Conservation (phyloP, 2,113 vertebrate species). For the Microcebus griseorufus region DNA sequence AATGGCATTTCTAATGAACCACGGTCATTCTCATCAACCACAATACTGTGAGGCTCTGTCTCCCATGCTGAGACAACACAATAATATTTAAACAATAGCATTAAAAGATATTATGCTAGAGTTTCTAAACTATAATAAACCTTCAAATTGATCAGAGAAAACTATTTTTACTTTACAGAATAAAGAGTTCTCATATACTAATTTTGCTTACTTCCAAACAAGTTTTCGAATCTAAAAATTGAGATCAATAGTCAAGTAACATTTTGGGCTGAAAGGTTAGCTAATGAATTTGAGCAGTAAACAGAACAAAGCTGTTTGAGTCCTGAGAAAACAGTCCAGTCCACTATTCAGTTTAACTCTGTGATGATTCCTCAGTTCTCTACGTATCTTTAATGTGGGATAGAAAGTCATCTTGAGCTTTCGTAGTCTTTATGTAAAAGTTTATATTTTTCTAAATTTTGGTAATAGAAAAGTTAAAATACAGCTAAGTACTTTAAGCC, state of each 20-base stretch:
- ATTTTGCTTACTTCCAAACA: slow-evolving; percentile 16
- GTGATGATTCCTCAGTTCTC: background rate
- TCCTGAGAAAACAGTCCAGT: background rate
- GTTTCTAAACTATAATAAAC: background rate
- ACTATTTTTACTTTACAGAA: background rate
- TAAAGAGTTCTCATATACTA: background rate
- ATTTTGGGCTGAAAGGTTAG: background rate
- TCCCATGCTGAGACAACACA: background rate
- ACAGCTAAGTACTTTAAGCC: background rate
- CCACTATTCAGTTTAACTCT: background rate
- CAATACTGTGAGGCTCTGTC: background rate
- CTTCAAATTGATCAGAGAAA: background rate
- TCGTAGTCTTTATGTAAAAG: background rate
- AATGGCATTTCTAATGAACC: background rate
- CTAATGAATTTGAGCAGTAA: background rate
- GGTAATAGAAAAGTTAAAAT: background rate
- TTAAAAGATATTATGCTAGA: background rate
- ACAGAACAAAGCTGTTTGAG: background rate
- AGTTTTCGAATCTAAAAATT: background rate
- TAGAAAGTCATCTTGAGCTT: background rate
- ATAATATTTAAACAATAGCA: background rate
- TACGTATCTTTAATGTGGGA: background rate
- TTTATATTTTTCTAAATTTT: background rate
- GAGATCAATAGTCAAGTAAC: background rate
- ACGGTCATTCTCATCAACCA: background rate